phyloP scores from a whole-genome alignment of 2,797 vertebrate genomes.

The Rhinophrynus dorsalis region DNA sequence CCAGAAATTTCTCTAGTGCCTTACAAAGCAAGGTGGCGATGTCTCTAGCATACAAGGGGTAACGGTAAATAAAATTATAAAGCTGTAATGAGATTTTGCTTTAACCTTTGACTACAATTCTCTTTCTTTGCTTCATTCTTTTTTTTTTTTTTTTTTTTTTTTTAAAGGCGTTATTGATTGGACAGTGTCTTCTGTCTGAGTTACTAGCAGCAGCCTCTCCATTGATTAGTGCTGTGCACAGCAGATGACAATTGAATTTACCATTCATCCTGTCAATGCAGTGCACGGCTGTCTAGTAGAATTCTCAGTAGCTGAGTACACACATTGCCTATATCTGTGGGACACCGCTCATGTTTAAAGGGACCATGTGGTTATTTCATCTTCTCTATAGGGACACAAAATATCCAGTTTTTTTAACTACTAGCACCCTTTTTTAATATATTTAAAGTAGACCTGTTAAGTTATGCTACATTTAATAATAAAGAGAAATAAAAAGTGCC shows the following conservation, averaged over 20 bases:
- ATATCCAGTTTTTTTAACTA: no score
- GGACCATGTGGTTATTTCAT: constrained; percentile 3
- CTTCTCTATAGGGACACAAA: background rate
- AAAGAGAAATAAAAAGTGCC: no score
- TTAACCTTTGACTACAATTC: no score
- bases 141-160: no score
- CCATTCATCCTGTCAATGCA: constrained; percentile 12
- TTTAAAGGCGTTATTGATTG: background rate
- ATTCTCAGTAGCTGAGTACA: background rate
- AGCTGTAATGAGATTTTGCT: no score
- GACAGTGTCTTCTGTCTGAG: background rate
- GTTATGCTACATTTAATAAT: no score
- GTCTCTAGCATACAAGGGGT: no score
- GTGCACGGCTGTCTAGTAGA: background rate
- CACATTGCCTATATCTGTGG: background rate
- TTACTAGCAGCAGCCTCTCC: background rate
- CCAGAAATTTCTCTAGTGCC: no score
- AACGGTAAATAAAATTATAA: no score
- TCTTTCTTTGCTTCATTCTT: background rate
- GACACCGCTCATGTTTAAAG: background rate
- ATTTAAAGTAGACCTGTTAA: no score
- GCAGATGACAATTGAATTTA: constrained; percentile 16
- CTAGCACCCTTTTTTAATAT: no score
- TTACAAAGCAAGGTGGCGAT: no score
- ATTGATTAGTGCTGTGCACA: constrained; percentile 24